A percentile compares a stretch with the other conserved stretches of the same genome.
Conservation (phyloP, 1,140 invertebrate genomes). For the Psix sp. region DNA sequence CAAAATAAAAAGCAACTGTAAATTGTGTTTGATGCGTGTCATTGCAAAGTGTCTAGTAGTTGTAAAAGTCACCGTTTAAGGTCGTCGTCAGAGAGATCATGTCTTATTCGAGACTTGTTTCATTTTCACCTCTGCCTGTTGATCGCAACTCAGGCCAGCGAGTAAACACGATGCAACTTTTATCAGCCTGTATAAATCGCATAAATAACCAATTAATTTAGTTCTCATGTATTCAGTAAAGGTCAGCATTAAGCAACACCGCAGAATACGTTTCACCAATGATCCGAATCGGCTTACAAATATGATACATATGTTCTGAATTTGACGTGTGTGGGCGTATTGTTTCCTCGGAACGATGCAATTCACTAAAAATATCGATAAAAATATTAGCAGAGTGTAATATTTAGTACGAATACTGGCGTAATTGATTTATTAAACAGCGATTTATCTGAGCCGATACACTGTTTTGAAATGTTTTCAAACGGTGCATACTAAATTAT, state of each 20-base stretch:
- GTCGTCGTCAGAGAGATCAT: slow-evolving; percentile 42
- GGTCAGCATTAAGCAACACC: slow-evolving; percentile 31
- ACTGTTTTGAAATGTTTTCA: no score
- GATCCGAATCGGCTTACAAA: slow-evolving; percentile 30
- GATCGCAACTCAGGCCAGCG: slow-evolving; percentile 19
- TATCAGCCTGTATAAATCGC: slow-evolving; percentile 37
- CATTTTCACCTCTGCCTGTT: slow-evolving; percentile 39
- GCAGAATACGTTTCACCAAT: slow-evolving; percentile 12
- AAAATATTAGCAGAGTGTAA: no score
- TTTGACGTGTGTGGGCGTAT: slow-evolving; percentile 8
- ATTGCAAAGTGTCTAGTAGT: slow-evolving; percentile 10
- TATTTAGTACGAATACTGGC: no score
- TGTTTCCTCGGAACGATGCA: background rate
- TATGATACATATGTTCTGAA: slow-evolving; percentile 28
- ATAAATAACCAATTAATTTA: slow-evolving; percentile 56
- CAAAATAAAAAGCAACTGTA: no score
- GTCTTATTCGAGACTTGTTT: slow-evolving; percentile 50
- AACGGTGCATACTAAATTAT: no score
- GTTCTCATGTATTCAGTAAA: slow-evolving; percentile 48
- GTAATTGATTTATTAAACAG: no score
- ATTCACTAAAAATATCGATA: no score
- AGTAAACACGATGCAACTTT: slow-evolving; percentile 44
- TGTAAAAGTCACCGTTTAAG: slow-evolving; percentile 52
- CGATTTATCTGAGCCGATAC: no score
- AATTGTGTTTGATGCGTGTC: slow-evolving; percentile 10